Percentiles rank a stretch among this genome's conserved stretches.
phyloP scores from a whole-genome alignment of 2,888 invertebrate species.

The Spatulosminthurus flaviceps region DNA sequence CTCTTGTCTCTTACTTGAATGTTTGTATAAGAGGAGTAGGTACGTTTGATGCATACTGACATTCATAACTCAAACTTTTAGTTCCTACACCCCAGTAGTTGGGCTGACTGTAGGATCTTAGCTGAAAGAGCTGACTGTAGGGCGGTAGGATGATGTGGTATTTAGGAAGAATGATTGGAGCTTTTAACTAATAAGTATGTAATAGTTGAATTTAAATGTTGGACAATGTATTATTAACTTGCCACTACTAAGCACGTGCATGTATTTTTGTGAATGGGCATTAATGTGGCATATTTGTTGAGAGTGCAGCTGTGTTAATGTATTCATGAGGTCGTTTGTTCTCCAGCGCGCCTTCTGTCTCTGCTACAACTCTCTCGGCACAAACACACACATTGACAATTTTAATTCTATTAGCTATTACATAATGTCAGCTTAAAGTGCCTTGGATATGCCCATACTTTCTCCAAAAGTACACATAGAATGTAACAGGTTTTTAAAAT shows the following conservation, averaged over 20 bases:
- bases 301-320: conserved; percentile 46
- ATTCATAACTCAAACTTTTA: too few relatives aligned
- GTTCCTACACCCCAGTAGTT: too few relatives aligned
- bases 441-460: not conserved
- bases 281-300: conserved; percentile 44
- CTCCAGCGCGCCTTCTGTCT: conserved; percentile 24
- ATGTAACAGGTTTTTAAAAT: conserved; percentile 34
- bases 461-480: not conserved
- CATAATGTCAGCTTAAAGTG: not conserved
- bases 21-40: not conserved
- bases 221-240: conserved; percentile 33
- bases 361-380: not conserved
- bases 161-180: conserved; percentile 14
- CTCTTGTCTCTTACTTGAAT: not conserved
- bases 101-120: too few relatives aligned
- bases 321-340: conserved; percentile 47
- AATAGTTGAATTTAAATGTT: conserved; percentile 30
- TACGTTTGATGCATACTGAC: not conserved
- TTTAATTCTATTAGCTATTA: conserved; percentile 34
- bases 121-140: not conserved
- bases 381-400: conserved; percentile 38
- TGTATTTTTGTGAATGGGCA: conserved; percentile 45
- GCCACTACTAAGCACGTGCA: conserved; percentile 36
- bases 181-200: conserved; percentile 23
- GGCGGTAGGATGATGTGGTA: conserved; percentile 3